Percentiles rank a stretch among this genome's conserved stretches.
Conservation (phyloP, 2,797 vertebrate genomes). For the Euphonia xanthogaster region DNA sequence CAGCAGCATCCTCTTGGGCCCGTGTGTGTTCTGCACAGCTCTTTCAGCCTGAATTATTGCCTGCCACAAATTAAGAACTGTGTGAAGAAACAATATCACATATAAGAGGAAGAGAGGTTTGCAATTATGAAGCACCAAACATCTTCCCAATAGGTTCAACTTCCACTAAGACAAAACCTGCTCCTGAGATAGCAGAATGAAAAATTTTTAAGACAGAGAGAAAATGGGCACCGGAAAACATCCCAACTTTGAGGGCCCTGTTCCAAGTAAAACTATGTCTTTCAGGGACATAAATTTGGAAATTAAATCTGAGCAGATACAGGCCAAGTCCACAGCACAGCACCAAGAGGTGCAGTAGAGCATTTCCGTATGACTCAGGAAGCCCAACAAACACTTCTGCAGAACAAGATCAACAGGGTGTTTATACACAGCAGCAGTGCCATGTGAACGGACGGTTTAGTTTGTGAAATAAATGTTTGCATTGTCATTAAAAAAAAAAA, state of each 20-base stretch:
- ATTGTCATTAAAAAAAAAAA: conserved; percentile 23
- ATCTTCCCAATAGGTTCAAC: neutral
- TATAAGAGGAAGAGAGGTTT: neutral
- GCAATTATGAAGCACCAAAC: neutral
- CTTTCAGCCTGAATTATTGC: neutral
- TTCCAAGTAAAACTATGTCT: conserved; percentile 25
- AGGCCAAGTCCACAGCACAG: neutral
- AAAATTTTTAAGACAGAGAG: neutral
- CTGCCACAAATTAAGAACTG: neutral
- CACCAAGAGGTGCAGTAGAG: neutral
- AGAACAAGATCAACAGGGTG: conserved; percentile 50
- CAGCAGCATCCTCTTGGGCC: fast-evolving
- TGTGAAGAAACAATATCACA: neutral
- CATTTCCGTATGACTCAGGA: conserved; percentile 18
- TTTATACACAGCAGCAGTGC: conserved; percentile 15
- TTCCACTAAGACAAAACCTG: neutral
- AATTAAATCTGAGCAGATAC: neutral
- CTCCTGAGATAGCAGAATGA: neutral
- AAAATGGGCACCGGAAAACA: neutral
- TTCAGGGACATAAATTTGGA: neutral
- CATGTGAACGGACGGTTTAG: neutral
- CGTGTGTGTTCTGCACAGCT: neutral
- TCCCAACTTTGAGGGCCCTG: neutral
- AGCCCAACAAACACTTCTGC: conserved; percentile 11
- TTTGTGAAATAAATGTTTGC: conserved; percentile 65